phyloP scores from a whole-genome alignment of 2,888 invertebrate genomes.

The Ecliptopera silaceata region DNA sequence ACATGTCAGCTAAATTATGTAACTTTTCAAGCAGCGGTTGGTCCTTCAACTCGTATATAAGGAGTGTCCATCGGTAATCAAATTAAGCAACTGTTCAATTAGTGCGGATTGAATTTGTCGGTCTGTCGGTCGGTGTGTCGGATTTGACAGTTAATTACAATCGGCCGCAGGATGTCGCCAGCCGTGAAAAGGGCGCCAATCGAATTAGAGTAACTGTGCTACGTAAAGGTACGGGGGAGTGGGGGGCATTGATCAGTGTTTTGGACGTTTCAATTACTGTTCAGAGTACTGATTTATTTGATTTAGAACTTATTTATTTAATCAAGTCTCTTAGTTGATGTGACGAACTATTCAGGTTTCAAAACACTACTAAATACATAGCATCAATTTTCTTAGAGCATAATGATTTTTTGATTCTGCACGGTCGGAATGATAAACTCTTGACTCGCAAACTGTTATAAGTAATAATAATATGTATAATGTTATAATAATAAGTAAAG shows the following conservation, averaged over 20 bases:
- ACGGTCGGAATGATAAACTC: too few relatives aligned
- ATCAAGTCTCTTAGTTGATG: too few relatives aligned
- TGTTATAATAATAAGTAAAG: too few relatives aligned
- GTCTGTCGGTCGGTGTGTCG: conserved; percentile 21
- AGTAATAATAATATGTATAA: too few relatives aligned
- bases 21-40: neutral
- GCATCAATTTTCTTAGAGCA: too few relatives aligned
- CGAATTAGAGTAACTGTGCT: conserved; percentile 27
- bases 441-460: too few relatives aligned
- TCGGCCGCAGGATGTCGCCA: conserved; percentile 23
- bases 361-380: too few relatives aligned
- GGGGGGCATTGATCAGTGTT: conserved; percentile 6
- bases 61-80: conserved; percentile 20
- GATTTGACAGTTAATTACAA: conserved; percentile 32
- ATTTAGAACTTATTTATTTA: neutral
- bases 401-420: too few relatives aligned
- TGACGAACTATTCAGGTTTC: too few relatives aligned
- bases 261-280: conserved; percentile 11
- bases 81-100: conserved; percentile 24
- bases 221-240: conserved; percentile 5
- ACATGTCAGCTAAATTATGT: neutral
- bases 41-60: neutral
- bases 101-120: conserved; percentile 24
- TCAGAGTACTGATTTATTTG: neutral
- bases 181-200: conserved; percentile 29